Base-by-base conservation (phyloP, 2,888 invertebrate species). In the Peribatodes rhomboidaria region DNA sequence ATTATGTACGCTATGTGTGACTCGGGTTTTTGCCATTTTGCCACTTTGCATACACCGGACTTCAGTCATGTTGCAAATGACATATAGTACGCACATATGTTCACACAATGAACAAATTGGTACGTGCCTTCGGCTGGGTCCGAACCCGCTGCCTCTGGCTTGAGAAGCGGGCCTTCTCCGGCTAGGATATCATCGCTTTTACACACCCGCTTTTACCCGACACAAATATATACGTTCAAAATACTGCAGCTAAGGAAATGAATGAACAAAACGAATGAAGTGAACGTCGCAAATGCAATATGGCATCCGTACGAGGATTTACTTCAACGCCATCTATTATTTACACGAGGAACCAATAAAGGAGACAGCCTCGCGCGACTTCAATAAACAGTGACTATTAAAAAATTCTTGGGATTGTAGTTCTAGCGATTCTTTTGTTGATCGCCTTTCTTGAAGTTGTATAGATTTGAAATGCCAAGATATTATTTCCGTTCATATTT, bases 301-400 rank as follows among this genome's bases (percentile, higher is more conserved):
- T 74, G 70, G 74, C 70, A 67, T 20, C 56, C 11, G 16, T 60
- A 64, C 60, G 76, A 72, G 69, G 78, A 77, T 81, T 73, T 68
- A 73, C 72, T 70, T 59, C 67, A 79, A 54, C 76, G 80, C 81
- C 81, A 80, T 82, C 81, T 83, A 77, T 81, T 84, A 81, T 84
- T 79, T 78, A 76, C 73, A 70, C 67, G 59, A 61, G 69, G 76
- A 77, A 78, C 77, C 77, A 79, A 82, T 82, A 82, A 74, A 20
- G 44, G 2, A 37, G 39, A 47, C 41, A 61, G 62, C 57, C 55
- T 18, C 39, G n/a, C 35, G 41, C 20, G 63, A 52, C 67, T 65
- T 59, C 72, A 68, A 70, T 68, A 69, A 60, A 65, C 68, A 50
- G 70, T 53, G 73, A 47, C 46, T 81, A 81, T 81, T 81, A 79